Base-by-base conservation (phyloP, 2,113 vertebrate species). In the Macroglossus sobrinus region DNA sequence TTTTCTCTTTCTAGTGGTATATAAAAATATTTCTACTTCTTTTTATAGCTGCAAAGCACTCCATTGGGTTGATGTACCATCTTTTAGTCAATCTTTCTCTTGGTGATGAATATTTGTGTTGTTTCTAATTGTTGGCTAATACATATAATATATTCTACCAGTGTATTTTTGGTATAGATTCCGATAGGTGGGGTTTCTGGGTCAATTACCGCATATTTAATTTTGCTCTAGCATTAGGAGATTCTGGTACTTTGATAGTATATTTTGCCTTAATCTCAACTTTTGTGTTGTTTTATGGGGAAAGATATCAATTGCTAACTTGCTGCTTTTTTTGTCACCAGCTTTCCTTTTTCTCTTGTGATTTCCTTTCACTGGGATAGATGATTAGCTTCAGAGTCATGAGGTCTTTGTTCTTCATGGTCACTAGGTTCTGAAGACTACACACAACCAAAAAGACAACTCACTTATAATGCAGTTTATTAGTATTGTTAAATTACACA, bases 381-480 rank as follows among this genome's bases (percentile, higher is more conserved):
- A 81, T 55, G 45, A 71, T 12, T 69, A 53, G 7, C 69, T 80
- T 91, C 85, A 87, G 88, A 89, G 35, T 57, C 61, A 85, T 66
- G 21, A 81, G 14, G 55, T 53, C 45, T 87, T 75, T 81, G 21
- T 81, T 96, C n/a, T 66, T 93, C 43, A 33, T 47, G 66, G 40
- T 80, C 33, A 63, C 59, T 28, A 93, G 55, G 8, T 61, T 76
- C 53, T 88, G 30, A 94, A 94, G 43, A 66, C 2, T 38, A 1
- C 22, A 71, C 28, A 43, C 21, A 71, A 53, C 7, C 15, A 33
- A 78, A 84, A 88, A 74, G 18, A 21, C 26, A 89, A 91, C 8
- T 85, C 30, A 43, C n/a, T 72, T 89, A 47, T n/a, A 89, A 78
- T 93, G 55, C 47, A 84, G 53, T 35, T 94, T 95, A 81, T 68